Evolutionary conservation across 2,888 invertebrate species (phyloP).

Genomic region (Tetragonisca angustula): DNA sequence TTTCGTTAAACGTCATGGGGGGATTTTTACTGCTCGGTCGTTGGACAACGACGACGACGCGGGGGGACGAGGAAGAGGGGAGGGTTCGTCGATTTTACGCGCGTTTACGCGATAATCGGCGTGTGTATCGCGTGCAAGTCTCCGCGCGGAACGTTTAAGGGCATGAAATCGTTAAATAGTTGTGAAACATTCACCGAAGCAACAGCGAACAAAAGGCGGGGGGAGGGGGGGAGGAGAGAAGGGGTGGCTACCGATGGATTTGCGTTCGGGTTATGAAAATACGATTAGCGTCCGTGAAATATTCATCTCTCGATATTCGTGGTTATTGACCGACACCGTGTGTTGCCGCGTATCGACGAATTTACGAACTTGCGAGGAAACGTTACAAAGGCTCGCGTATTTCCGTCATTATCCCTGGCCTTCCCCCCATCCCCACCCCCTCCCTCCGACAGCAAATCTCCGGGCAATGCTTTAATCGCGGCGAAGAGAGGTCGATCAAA

Average conservation of each 20-base stretch:
- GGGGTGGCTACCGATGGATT: neutral
- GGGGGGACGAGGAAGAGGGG: neutral
- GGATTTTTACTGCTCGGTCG: conserved; percentile 35
- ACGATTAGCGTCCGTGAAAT: conserved; percentile 39
- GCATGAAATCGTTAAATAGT: conserved; percentile 53
- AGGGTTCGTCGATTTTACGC: conserved; percentile 43
- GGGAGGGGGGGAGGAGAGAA: neutral
- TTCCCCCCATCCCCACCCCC: no score
- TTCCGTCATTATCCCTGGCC: conserved; percentile 37
- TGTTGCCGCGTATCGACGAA: neutral
- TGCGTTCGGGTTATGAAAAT: neutral
- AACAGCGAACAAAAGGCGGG: conserved; percentile 35
- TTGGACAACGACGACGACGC: neutral
- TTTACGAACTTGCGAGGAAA: neutral
- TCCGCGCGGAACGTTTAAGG: conserved; percentile 45
- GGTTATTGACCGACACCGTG: neutral
- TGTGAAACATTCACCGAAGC: conserved; percentile 49
- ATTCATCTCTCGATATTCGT: conserved; percentile 21
- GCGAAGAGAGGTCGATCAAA: conserved; percentile 74
- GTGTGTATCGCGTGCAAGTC: conserved; percentile 12
- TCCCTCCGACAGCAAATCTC: conserved; percentile 24
- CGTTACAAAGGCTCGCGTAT: neutral
- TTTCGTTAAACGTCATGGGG: conserved; percentile 33
- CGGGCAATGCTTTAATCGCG: conserved; percentile 73
- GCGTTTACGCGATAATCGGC: conserved; percentile 60